A percentile compares a stretch with the other conserved stretches of the same genome.
phyloP scores from a whole-genome alignment of 2,888 invertebrate species.

The Vanessa cardui region DNA sequence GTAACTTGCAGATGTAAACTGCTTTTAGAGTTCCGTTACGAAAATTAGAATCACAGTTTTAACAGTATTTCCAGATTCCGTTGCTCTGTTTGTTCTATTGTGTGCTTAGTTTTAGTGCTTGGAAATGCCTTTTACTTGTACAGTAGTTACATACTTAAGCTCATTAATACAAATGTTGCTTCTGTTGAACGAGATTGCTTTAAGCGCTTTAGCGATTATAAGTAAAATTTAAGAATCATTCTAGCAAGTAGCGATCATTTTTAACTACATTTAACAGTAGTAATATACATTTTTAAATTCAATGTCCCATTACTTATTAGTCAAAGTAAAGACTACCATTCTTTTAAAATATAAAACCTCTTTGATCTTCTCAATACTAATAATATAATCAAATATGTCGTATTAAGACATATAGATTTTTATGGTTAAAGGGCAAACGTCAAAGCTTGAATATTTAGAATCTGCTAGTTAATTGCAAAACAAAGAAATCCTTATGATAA shows the following conservation, averaged over 20 bases:
- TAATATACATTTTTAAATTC: too few relatives aligned
- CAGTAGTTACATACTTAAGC: constrained; percentile 4
- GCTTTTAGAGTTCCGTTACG: constrained; percentile 17
- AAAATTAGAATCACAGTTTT: constrained; percentile 9
- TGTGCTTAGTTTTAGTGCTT: constrained; percentile 5
- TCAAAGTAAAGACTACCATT: background rate
- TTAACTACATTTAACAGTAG: too few relatives aligned
- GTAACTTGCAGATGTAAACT: constrained; percentile 51
- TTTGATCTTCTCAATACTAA: background rate
- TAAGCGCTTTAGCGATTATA: background rate
- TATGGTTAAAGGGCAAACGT: background rate
- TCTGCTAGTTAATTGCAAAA: background rate
- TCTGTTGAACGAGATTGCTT: background rate
- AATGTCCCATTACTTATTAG: too few relatives aligned
- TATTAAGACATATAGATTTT: background rate
- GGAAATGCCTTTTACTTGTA: background rate
- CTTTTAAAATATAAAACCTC: background rate
- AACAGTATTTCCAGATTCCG: constrained; percentile 15
- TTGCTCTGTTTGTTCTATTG: constrained; percentile 11
- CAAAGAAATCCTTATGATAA: background rate
- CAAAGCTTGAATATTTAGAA: background rate
- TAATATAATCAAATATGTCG: background rate
- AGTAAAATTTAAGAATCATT: background rate
- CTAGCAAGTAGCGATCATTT: background rate
- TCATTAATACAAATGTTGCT: constrained; percentile 3